Evolutionary conservation across 2,888 invertebrate genomes (phyloP), one percentile per base, ranked within the genome.

Genomic region (Spisula subtruncata): DNA sequence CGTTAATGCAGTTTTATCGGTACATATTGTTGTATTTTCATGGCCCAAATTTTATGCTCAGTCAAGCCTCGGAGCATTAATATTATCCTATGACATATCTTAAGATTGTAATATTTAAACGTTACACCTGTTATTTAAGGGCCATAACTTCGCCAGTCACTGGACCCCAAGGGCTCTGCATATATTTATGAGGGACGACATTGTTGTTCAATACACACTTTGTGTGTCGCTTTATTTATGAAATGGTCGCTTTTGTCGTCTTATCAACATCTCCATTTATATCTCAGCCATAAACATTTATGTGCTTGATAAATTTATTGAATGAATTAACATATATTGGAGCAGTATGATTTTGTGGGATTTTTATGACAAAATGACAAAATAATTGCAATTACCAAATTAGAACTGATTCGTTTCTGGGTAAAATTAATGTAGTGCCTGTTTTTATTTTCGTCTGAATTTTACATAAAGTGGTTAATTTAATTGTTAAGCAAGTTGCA

Each of bases 71-170:
- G 35, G 35, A 75, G 75, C 75, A 35, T 1, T 14, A 32, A 75
- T 75, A 75, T 75, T 75, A 75, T 75, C 75, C 35, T 32, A 35
- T 16, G 16, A 32, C 1, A 56, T 29, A 85, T 85, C 85, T 85
- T 80, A 25, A 35, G 20, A 85, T 25, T 32, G n/a, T 56, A 54
- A 48, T 54, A 41, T 80, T 85, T 80, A 20, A 80, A 79, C n/a
- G 41, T 54, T 80, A 80, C 80, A 85, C 80, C 80, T 85, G 85
- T 85, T 79, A 85, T 80, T 80, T 56, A 41, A 85, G 54, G 54
- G 56, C 79, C 46, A 85, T 80, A 75, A 75, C 41, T 56, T 51
- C 41, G 85, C 14, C 56, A 85, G 32, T 32, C 79, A 25, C 20
- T 54, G 54, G 32, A 85, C 56, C 85, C 56, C 54, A 35, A 79